Evolutionary conservation across 1,140 invertebrate species (phyloP).

Genomic region (Limonius californicus): DNA sequence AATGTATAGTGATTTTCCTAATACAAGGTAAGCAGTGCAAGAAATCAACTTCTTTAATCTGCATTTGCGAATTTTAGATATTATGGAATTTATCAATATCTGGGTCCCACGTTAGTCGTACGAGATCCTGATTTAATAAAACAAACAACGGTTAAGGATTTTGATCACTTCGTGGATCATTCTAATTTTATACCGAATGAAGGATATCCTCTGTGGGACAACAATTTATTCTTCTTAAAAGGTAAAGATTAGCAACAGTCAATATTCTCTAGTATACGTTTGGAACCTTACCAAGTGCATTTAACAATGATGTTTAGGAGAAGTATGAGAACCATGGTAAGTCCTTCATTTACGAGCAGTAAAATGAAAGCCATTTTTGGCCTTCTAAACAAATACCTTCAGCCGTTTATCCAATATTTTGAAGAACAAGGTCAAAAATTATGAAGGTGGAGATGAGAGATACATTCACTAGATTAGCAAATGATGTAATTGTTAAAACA

Average conservation of each 20-base stretch:
- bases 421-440: conserved; percentile 26
- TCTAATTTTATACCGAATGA: conserved; percentile 46
- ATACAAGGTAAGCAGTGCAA: no score
- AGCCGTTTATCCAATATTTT: conserved; percentile 39
- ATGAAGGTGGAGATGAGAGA: conserved; percentile 33
- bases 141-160: conserved; percentile 32
- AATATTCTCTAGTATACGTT: no score
- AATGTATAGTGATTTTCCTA: no score
- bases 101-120: conserved; percentile 51
- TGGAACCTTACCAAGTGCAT: conserved; percentile 11
- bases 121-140: conserved; percentile 54
- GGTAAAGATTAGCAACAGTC: conserved; percentile 29
- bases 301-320: no score
- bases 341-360: conserved; percentile 45
- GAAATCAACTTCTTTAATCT: no score
- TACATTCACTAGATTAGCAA: conserved; percentile 48
- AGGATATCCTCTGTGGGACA: conserved; percentile 51
- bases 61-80: conserved; percentile 39
- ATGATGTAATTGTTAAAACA: conserved; percentile 54
- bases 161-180: conserved; percentile 36
- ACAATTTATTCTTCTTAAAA: conserved; percentile 52
- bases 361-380: conserved; percentile 47
- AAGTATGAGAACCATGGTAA: conserved; percentile 44
- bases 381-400: conserved; percentile 32
- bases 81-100: conserved; percentile 51